phyloP scores from a whole-genome alignment of 2,113 vertebrate genomes.

The Austrofundulus limnaeus region DNA sequence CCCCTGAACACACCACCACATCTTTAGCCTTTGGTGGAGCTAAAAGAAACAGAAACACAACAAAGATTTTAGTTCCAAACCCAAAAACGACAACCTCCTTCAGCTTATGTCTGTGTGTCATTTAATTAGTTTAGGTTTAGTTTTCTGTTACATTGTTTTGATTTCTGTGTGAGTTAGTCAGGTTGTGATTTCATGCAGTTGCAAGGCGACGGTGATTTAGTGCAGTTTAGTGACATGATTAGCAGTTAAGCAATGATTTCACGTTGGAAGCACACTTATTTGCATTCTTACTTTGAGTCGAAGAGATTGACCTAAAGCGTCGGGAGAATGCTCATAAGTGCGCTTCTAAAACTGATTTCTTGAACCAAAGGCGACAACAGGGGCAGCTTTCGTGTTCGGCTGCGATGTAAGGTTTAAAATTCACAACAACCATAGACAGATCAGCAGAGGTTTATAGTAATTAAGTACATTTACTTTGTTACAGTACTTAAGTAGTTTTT shows the following conservation, averaged over 20 bases:
- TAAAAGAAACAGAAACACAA: no score
- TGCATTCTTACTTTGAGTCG: no score
- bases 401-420: neutral
- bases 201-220: neutral
- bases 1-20: no score
- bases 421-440: neutral
- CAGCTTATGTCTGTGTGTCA: no score
- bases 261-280: neutral
- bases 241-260: neutral
- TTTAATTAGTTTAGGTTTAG: no score
- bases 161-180: neutral
- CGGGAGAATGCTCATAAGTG: accelerated
- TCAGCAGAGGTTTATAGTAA: no score
- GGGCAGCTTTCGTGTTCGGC: conserved; percentile 4
- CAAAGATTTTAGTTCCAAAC: no score
- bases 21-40: no score
- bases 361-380: neutral
- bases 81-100: no score
- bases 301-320: neutral
- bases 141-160: no score
- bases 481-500: no score
- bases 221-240: conserved; percentile 2
- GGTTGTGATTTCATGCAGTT: conserved; percentile 13
- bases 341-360: neutral
- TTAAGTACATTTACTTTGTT: no score